Evolutionary conservation across 1,140 invertebrate species (phyloP).

Genomic region (Bilobella aurantiaca): DNA sequence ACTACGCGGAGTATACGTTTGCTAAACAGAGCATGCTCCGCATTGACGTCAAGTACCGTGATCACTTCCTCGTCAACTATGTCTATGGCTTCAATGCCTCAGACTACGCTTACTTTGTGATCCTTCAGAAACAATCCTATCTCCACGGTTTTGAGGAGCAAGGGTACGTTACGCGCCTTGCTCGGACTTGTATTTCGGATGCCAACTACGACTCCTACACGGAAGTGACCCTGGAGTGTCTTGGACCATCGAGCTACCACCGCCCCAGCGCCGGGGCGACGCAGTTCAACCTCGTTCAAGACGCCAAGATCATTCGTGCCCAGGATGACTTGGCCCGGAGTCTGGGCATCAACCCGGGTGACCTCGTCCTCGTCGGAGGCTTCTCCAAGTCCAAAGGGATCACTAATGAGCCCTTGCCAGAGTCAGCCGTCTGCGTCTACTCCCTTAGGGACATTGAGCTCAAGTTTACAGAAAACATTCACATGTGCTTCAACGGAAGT

Average conservation of each 20-base stretch:
- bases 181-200: constrained; percentile 85
- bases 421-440: constrained; percentile 76
- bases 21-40: constrained; percentile 74
- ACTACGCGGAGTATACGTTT: constrained; percentile 71
- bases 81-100: constrained; percentile 90
- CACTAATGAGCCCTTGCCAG: constrained; percentile 59
- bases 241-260: constrained; percentile 43
- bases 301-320: constrained; percentile 71
- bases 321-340: constrained; percentile 67
- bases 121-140: constrained; percentile 85
- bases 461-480: constrained; percentile 90
- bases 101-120: constrained; percentile 87
- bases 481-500: constrained; percentile 92
- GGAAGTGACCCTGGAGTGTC: constrained; percentile 82
- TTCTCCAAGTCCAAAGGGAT: constrained; percentile 77
- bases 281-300: constrained; percentile 80
- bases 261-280: constrained; percentile 36
- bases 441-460: constrained; percentile 77
- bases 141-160: constrained; percentile 73
- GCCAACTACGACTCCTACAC: constrained; percentile 89
- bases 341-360: constrained; percentile 63
- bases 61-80: constrained; percentile 89
- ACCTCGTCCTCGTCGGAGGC: constrained; percentile 65
- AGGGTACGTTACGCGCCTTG: constrained; percentile 78
- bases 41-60: constrained; percentile 86